Evolutionary conservation across 2,113 vertebrate genomes (phyloP), one percentile per base, ranked within the genome.

Genomic region (Spizaetus ornatus): DNA sequence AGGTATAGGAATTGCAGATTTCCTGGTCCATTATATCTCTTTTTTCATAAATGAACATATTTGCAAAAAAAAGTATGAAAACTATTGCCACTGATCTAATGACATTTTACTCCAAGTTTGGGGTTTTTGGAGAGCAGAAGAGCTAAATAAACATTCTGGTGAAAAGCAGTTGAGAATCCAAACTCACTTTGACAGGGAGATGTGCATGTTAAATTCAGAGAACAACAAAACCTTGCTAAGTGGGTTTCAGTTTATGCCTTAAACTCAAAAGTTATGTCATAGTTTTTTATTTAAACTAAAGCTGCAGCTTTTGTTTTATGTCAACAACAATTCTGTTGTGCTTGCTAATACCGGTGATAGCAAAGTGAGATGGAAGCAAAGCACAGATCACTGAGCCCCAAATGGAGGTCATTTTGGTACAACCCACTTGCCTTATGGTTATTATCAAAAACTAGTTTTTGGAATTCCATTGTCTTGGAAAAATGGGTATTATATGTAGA

Each of bases 321-420:
- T 98, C 97, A 98, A 98, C 95, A 98, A 9, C 2, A 17, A 21
- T 70, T 82, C 56, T 98, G 98, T 98, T 98, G 78, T 98, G 95
- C 95, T 96, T 97, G 94, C 95, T 96, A 95, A 97, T 96, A 97
- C 50, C 84, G 43, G 31, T 82, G 70, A 77, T 62, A 69, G 74
- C 70, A 50, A 62, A 84, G 47, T 36, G 71, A 88, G 70, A 40
- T 86, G 87, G 82, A 86, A 90, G 82, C 45, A 71, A 76, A 95
- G 89, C 94, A 90, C 85, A 94, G 77, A 93, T 95, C 86, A 81
- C 77, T 93, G 89, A 88, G 86, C 82, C 90, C 56, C 88, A 83
- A 43, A 70, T 90, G 82, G 97, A 97, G 97, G 95, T 97, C 90
- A 1, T 94, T 97, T 82, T 92, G 86, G 74, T 93, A 66, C 62